A percentile compares a stretch with the other conserved stretches of the same genome.
Conservation (phyloP, 23 tunicate species). For the Oikopleura vanhoeffeni region DNA sequence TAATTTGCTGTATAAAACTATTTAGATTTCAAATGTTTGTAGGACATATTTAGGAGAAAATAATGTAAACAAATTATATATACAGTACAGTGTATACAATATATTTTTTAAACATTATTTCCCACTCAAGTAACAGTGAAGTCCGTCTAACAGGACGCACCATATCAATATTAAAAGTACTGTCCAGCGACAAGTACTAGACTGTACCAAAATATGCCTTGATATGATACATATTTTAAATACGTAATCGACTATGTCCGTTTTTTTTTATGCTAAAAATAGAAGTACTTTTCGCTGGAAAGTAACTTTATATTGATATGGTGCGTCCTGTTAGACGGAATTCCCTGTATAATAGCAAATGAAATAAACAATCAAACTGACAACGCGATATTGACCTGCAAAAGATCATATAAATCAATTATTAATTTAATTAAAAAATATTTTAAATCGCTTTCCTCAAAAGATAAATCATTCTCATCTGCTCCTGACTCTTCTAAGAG, state of each 20-base stretch:
- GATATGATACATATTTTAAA: too few species aligned
- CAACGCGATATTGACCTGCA: too few species aligned
- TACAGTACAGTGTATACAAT: neutral
- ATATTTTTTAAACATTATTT: neutral
- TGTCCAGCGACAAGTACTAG: too few species aligned
- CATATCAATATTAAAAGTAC: too few species aligned
- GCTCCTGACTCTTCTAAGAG: conserved; percentile 10
- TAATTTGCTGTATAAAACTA: neutral
- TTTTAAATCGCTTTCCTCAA: neutral
- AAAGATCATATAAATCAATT: too few species aligned
- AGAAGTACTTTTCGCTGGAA: too few species aligned
- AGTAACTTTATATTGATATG: neutral
- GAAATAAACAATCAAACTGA: too few species aligned
- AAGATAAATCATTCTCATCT: neutral
- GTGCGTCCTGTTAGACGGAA: neutral
- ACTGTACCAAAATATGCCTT: too few species aligned
- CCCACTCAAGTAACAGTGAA: too few species aligned
- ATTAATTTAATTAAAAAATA: too few species aligned
- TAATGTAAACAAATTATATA: neutral
- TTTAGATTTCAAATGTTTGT: neutral
- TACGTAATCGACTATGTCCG: neutral
- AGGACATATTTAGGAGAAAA: neutral
- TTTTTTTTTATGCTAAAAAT: neutral
- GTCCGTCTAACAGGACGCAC: too few species aligned
- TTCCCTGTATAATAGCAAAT: too few species aligned